Percentiles rank a stretch among this genome's conserved stretches.
Evolutionary conservation across 2,888 invertebrate genomes (phyloP).

Genomic region (Pammene aurita): DNA sequence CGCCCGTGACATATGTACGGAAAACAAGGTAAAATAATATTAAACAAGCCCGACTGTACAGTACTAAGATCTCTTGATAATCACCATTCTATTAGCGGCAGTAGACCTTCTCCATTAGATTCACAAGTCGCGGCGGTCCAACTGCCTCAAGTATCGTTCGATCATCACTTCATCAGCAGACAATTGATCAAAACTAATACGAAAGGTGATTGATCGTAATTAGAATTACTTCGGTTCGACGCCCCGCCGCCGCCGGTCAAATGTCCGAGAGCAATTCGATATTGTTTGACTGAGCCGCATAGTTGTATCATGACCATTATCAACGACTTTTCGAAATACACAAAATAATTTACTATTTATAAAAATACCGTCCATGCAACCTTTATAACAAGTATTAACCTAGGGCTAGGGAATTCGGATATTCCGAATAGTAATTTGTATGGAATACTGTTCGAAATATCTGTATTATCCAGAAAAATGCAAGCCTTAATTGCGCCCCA

Average conservation of each 20-base stretch:
- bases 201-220: constrained; percentile 36
- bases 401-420: too few relatives aligned
- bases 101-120: constrained; percentile 14
- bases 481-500: too few relatives aligned
- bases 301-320: neutral
- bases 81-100: constrained; percentile 14
- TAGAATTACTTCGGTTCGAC: constrained; percentile 23
- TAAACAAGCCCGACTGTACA: neutral
- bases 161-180: constrained; percentile 28
- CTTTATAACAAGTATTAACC: too few relatives aligned
- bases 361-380: too few relatives aligned
- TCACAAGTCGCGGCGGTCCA: constrained; percentile 21
- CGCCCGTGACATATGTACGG: too few relatives aligned
- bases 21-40: neutral
- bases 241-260: constrained; percentile 4
- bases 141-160: constrained; percentile 12
- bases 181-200: constrained; percentile 35
- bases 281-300: neutral
- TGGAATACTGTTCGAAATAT: too few relatives aligned
- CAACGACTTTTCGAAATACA: neutral
- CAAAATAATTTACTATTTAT: too few relatives aligned
- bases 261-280: neutral
- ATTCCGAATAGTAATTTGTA: too few relatives aligned
- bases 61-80: constrained; percentile 16
- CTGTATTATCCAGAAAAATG: too few relatives aligned